Base-by-base conservation (phyloP, 1,140 invertebrate species). In the Araneus ventricosus region DNA sequence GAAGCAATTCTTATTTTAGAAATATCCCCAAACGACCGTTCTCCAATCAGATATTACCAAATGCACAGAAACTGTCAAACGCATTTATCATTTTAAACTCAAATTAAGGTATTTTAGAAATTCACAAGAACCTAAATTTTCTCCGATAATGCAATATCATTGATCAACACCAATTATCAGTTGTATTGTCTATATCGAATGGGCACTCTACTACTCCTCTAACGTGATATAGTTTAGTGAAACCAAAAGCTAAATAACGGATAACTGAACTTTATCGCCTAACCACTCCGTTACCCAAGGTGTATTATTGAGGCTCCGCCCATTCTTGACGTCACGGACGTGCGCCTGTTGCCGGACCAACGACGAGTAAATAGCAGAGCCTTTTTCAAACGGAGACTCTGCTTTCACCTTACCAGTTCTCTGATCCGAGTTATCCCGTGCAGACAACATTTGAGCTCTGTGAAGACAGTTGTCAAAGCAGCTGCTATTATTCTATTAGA, bases 331-430 rank as follows among this genome's bases (percentile, higher is more conserved):
- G 75, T 82, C 52, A 63, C 22, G 7, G 45, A 82, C 30, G 89
- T 79, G 67, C 87, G 57, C 27, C 24, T 45, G 57, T 91, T 91
- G 75, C 75, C 89, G 84, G 75, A 89, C 84, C 75, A 61, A 37
- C 34, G 30, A 67, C 34, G 59, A 88, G 87, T 88, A 34, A 52
- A 41, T 45, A 52, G 41, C 34, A 41, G 80, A 41, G 39, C n/a
- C 22, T 52, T 87, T 87, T 87, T 87, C 52, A 10, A n/a, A 14
- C 24, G n/a, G 84, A 34, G n/a, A 2, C 10, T 8, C 57, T 61
- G 22, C 20, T 37, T 34, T 37, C 22, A 86, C 24, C 30, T 0
- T 24, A 20, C 20, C 57, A 57, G 84, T 87, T 87, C 27, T 20
- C 52, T 22, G 59, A 61, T 4, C 8, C 0, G n/a, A 45, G 80